Base-by-base conservation (phyloP, 2,113 vertebrate genomes). In the Dipodomys stephensi region DNA sequence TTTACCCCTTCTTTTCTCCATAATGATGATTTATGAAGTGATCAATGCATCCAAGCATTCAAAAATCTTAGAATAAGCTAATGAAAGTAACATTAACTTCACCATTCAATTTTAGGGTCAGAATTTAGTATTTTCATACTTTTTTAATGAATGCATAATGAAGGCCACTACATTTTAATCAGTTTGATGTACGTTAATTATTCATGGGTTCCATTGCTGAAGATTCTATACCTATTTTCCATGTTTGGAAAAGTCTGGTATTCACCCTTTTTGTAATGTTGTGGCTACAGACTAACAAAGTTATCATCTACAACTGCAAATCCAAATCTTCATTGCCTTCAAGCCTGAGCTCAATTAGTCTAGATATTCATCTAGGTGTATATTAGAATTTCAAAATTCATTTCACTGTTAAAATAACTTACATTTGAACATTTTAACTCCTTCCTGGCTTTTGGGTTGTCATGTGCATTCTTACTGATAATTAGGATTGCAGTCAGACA, bases 401-500 rank as follows among this genome's bases (percentile, higher is more conserved):
- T 39, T 18, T 16, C 10, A 67, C 57, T 67, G 32, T 10, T 71
- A 35, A 84, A 91, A 72, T 49, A 20, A 4, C 8, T 85, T 27
- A 62, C 27, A 6, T 35, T 60, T 93, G 62, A 94, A 80, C 69
- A 91, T 44, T 87, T 69, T 28, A 83, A 71, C 3, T 90, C 5
- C 15, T 39, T 1, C 27, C 22, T 39, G 10, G 53, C 1, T 12
- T 39, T 46, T 67, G 18, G 9, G 72, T 83, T 89, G 12, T 64
- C 39, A 72, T 57, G 7, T 57, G 76, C 23, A 57, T 18, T 49
- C 53, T 86, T 83, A 53, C 4, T 53, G 19, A 83, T 23, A 53
- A 4, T 2, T 13, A 12, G 68, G 0, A 68, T 28, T 76, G 5
- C 7, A 53, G 11, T 86, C 25, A 88, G 28, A 8, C 39, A 77